These are phyloP conservation scores for Champsocephalus esox DNA, from an alignment of 2,797 vertebrate species.

Conservation along the genomic window DNA sequence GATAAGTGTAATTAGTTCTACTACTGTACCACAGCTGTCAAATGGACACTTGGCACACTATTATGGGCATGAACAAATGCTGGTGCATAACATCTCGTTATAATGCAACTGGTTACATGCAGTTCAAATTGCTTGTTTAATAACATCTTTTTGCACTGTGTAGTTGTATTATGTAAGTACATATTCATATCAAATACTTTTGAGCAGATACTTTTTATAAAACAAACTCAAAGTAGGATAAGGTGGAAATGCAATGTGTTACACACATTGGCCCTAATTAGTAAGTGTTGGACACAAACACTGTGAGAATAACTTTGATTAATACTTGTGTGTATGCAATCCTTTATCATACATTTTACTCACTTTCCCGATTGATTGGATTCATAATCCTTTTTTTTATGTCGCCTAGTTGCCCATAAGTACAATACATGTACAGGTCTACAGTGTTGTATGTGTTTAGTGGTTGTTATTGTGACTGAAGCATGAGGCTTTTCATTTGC, in stretches of 20 bases:
- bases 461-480: conserved; percentile 19
- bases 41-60: not conserved
- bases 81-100: not conserved
- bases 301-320: not conserved
- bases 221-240: not conserved
- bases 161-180: not conserved
- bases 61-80: not conserved
- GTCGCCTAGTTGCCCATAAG: not conserved
- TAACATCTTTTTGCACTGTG: not conserved
- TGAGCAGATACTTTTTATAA: not conserved
- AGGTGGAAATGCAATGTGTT: not conserved
- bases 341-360: too few species aligned
- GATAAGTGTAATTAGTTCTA: not conserved
- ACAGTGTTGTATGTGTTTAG: not conserved
- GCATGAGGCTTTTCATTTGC: conserved; percentile 16
- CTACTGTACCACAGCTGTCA: not conserved
- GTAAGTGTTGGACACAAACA: not conserved
- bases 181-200: not conserved
- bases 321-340: not conserved
- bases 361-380: not conserved
- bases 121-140: conserved; percentile 1
- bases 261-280: not conserved
- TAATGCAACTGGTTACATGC: conserved; percentile 2
- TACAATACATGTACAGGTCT: not conserved
- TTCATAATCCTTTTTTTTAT: not conserved